Evolutionary conservation across 1,140 invertebrate genomes (phyloP), one percentile per base, ranked within the genome.

Genomic region (Halyomorpha halys): DNA sequence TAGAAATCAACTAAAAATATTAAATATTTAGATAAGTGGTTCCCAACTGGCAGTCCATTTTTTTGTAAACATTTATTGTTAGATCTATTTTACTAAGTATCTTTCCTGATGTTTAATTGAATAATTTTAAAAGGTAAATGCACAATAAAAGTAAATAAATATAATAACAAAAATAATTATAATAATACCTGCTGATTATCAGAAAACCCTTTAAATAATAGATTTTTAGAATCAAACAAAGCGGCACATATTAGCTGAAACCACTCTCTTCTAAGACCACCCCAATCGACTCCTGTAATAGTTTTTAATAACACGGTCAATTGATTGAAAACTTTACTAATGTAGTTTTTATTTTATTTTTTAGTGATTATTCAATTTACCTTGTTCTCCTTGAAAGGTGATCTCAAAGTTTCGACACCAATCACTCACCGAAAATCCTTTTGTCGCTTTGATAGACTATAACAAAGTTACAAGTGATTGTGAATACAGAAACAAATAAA

Each of bases 401-500:
- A 96, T 89, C 78, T 96, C 91, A 75, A 96, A 95, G 76, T 90
- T 92, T 71, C 86, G 82, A 72, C 90, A 95, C 93, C 93, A 97
- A 75, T 96, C 92, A 51, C 80, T 81, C 23, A 90, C 75, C 67
- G 88, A 83, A 72, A 86, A 84, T 64, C 83, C 81, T 73, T 91
- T 90, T 5, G 90, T 92, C 23, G 87, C 84, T 77, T 91, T 93
- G 76, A 90, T 83, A 59, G 80, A 81, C 86, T 89, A 74, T 16
- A 72, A 73, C 59, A 47, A 25, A 66, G 56, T 49, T 19, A 49
- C 2, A 49, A 49, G 9, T 49, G 51, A 51, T 25, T 59, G 8
- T 59, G 1, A 59, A 6, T 59, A 30, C 3, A 4, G 3, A 30
- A 30, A 8, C 27, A 30, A 8, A 30, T 30, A 8, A 8, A 30